Conservation (phyloP, 2,113 vertebrate genomes). For the Tonatia bakeri region DNA sequence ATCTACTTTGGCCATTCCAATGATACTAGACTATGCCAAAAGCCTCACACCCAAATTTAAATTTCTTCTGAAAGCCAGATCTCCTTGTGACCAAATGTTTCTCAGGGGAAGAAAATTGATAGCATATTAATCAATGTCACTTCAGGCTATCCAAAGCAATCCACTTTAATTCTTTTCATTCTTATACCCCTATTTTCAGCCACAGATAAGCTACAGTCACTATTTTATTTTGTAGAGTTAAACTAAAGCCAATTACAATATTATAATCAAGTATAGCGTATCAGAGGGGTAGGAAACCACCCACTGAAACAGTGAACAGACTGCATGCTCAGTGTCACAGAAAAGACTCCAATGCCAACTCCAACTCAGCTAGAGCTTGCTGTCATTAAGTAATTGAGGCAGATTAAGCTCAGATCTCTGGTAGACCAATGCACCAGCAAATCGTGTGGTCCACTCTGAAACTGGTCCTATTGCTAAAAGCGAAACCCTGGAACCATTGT, state of each 20-base stretch:
- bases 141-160: constrained; percentile 8
- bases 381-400: not conserved
- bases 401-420: not conserved
- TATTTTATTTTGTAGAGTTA: not conserved
- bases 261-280: not conserved
- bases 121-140: constrained; percentile 49
- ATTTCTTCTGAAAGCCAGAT: constrained; percentile 59
- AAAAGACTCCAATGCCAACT: not conserved
- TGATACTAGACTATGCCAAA: constrained; percentile 39
- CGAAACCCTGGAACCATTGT: not conserved
- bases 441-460: not conserved
- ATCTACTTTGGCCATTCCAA: constrained; percentile 39
- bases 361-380: no score
- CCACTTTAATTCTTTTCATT: constrained; percentile 56
- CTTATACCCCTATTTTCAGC: constrained; percentile 18
- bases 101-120: constrained; percentile 54
- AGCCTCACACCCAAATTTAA: constrained; percentile 48
- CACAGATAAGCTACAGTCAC: constrained; percentile 40
- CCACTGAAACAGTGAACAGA: not conserved
- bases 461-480: not conserved
- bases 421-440: not conserved
- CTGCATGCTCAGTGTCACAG: not conserved
- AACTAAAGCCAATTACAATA: constrained; percentile 14
- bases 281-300: not conserved
- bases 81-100: constrained; percentile 62